These are phyloP conservation scores for Alcedo quadribrachys DNA, from an alignment of 2,797 vertebrate genomes.

Conservation along the genomic window DNA sequence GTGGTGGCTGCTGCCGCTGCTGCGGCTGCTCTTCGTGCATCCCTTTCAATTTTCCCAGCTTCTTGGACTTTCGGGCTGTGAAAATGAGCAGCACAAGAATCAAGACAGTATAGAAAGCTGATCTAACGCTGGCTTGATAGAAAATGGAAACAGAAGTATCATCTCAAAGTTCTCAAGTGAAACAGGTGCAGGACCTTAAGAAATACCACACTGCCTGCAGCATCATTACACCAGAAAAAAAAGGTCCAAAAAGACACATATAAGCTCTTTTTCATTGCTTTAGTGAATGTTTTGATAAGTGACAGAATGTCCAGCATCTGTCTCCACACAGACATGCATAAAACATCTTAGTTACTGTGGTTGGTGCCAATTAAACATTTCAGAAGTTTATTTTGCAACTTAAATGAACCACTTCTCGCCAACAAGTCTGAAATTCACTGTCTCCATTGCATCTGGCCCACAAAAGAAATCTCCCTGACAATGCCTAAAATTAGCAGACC, in stretches of 20 bases:
- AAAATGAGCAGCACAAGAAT: neutral
- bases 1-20: conserved; percentile 74
- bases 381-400: neutral
- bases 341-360: neutral
- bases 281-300: neutral
- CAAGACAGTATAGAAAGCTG: neutral
- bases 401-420: neutral
- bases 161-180: neutral
- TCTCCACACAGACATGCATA: neutral
- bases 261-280: neutral
- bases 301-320: neutral
- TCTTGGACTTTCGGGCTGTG: conserved; percentile 96
- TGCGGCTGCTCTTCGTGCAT: conserved; percentile 86
- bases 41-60: conserved; percentile 95
- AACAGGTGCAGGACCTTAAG: neutral
- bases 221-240: neutral
- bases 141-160: neutral
- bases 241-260: neutral
- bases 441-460: neutral
- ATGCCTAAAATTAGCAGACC: neutral
- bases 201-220: neutral
- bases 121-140: neutral
- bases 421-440: neutral
- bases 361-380: rapidly evolving
- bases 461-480: neutral